Percentiles rank a stretch among this genome's conserved stretches.
Conservation (phyloP, 2,888 invertebrate genomes). For the Limenitis arthemis region DNA sequence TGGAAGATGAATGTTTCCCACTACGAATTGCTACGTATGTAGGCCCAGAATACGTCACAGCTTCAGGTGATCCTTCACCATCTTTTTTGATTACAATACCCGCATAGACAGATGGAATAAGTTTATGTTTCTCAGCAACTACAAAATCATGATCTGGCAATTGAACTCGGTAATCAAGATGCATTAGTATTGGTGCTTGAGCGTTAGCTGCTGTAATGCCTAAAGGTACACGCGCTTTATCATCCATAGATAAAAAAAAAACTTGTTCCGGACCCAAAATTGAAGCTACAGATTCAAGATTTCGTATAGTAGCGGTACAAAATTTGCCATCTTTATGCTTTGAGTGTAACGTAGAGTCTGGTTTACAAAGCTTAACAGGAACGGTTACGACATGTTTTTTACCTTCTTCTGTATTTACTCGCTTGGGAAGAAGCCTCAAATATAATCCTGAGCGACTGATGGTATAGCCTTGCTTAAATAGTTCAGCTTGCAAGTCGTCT, state of each 20-base stretch:
- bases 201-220: constrained; percentile 16
- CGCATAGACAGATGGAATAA: constrained; percentile 13
- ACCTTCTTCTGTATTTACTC: constrained; percentile 15
- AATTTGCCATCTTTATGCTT: constrained; percentile 14
- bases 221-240: constrained; percentile 20
- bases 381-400: constrained; percentile 17
- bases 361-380: constrained; percentile 16
- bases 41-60: no score
- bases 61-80: no score
- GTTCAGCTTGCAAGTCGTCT: constrained; percentile 15
- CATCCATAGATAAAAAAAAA: constrained; percentile 21
- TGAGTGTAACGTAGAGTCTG: constrained; percentile 12
- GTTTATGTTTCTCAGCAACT: constrained; percentile 15
- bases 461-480: constrained; percentile 13
- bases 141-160: constrained; percentile 14
- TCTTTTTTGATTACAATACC: no score
- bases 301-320: constrained; percentile 14
- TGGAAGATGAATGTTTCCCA: no score
- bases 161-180: constrained; percentile 12
- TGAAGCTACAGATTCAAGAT: constrained; percentile 18
- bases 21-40: no score
- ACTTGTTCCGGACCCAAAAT: constrained; percentile 20
- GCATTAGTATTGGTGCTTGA: constrained; percentile 18
- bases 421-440: constrained; percentile 15
- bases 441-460: constrained; percentile 17